Base-by-base conservation (phyloP, 2,888 invertebrate genomes). In the Seladonia tumulorum region DNA sequence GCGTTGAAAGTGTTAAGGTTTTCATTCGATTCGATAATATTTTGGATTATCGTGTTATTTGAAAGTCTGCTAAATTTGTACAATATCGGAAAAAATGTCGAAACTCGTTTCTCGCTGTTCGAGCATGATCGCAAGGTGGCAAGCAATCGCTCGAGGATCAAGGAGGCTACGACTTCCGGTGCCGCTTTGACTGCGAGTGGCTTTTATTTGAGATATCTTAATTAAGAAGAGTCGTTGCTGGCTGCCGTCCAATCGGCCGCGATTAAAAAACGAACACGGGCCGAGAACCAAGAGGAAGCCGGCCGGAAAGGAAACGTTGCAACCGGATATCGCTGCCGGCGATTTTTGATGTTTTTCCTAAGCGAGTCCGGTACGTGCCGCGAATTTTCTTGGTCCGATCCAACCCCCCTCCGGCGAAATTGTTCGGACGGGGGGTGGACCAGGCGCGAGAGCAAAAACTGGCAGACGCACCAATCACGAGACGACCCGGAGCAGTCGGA, bases 341-440 rank as follows among this genome's bases (percentile, higher is more conserved):
- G 83, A 86, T 86, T 86, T 86, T 86, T 85, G 85, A 86, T 86
- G 86, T 86, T 85, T 81, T 85, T 86, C 81, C 86, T 85, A 85
- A 85, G 85, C 81, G 76, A 66, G 60, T n/a, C n/a, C n/a, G 72
- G 68, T 86, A 86, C 86, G 86, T 86, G 86, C 86, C 81, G 68
- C 81, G 86, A 86, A 86, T 86, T 72, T 57, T 25, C 75, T 73
- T 74, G 68, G 74, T 70, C 68, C 74, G 76, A 53, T 79, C 63
- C 63, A 25, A n/a, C 47, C 8, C 35, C 35, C 35, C 66, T 18
- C 63, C 16, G 35, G 53, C 81, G 81, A 86, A 85, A 84, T 85
- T 85, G 85, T 84, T 84, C 84, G 81, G 18, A 47, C 63, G 14
- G 14, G 25, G 25, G 25, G 25, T n/a, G 25, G 25, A n/a, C 60